Base-by-base conservation (phyloP, 2,113 vertebrate species). In the Xerus inauris region DNA sequence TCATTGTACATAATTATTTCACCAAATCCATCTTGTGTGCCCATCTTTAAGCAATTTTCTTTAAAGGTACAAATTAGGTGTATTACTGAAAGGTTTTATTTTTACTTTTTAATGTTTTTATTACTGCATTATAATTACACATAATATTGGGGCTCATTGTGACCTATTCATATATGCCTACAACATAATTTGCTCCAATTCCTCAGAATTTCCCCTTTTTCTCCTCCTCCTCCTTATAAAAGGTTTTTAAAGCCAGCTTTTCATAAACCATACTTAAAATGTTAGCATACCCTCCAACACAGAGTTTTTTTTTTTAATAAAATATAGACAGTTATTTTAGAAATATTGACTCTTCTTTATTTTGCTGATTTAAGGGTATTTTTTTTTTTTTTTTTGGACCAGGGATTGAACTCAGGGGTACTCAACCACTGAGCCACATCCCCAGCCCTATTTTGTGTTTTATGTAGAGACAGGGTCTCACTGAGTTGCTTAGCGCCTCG, bases 281-380 rank as follows among this genome's bases (percentile, higher is more conserved):
- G 67, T 81, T 82, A 76, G 54, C 88, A 62, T 87, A 90, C 8
- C 73, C 57, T 85, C 57, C 49, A 75, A 91, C 95, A n/a, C 16
- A 80, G 32, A 62, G 3, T 62, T 28, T 62, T 86, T 93, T 32
- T 87, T 92, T 83, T 40, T n/a, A n/a, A 79, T 76, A 86, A 93
- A 93, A 65, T 57, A 38, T 57, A 83, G 22, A 87, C 73, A 84
- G 11, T 93, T 91, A 59, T 91, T 95, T 92, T 86, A 80, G 77
- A 93, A 97, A 93, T 77, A 82, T 5, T 72, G 26, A 30, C 76
- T 89, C 38, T 17, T 73, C 11, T 88, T 51, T 89, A 90, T 40
- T 80, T 65, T 38, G 73, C 10, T n/a, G 77, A 51, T 69, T 71
- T 69, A 85, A 64, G 5, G 40, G 57, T 71, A 17, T 42, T 65